phyloP scores from a whole-genome alignment of 2,797 vertebrate species.

The Poeciliopsis turneri region DNA sequence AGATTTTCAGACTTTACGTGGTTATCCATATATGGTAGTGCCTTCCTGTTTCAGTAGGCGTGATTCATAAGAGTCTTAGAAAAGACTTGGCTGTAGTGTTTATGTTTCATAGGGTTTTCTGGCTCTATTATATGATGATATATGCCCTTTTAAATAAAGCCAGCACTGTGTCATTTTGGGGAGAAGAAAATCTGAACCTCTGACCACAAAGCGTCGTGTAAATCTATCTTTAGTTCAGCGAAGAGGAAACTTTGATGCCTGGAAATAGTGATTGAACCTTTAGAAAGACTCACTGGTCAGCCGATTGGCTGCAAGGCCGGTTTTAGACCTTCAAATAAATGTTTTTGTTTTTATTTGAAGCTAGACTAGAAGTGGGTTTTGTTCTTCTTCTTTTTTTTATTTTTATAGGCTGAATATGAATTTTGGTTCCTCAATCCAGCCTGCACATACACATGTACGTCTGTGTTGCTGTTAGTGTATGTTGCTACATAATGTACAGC shows the following conservation, averaged over 20 bases:
- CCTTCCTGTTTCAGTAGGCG: neutral
- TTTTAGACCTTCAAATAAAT: conserved; percentile 19
- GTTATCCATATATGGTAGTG: neutral
- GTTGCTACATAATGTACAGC: conserved; percentile 73
- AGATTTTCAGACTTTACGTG: neutral
- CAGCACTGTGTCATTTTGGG: conserved; percentile 61
- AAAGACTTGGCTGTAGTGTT: neutral
- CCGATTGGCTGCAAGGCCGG: conserved; percentile 25
- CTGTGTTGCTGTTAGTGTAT: conserved; percentile 61
- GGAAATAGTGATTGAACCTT: conserved; percentile 34
- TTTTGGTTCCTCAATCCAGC: conserved; percentile 54
- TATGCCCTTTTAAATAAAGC: conserved; percentile 20
- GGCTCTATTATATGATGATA: neutral
- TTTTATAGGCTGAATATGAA: conserved; percentile 4
- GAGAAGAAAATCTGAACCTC: conserved; percentile 45
- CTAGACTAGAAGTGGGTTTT: conserved; percentile 42
- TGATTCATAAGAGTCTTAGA: neutral
- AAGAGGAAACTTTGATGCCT: conserved; percentile 42
- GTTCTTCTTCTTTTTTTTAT: conserved; percentile 24
- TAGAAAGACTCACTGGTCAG: conserved; percentile 42
- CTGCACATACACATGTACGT: conserved; percentile 56
- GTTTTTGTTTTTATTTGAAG: conserved; percentile 7
- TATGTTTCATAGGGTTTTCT: neutral
- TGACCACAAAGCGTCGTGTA: conserved; percentile 49
- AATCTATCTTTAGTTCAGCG: conserved; percentile 42